Conservation (phyloP, 2,888 invertebrate genomes). For the Tiliacea aurago region DNA sequence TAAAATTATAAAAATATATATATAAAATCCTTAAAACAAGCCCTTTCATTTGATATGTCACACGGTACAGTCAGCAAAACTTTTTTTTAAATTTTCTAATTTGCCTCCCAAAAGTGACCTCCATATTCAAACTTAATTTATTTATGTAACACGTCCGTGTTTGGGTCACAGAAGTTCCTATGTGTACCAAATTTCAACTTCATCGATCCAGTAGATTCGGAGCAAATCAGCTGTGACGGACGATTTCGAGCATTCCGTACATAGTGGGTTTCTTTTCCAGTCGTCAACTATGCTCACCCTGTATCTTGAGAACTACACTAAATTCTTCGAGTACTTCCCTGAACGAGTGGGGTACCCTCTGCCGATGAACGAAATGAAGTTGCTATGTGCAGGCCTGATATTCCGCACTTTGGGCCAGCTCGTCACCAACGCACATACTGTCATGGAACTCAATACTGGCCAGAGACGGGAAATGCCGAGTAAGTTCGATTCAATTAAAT, state of each 20-base stretch:
- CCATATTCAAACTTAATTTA: too few relatives aligned
- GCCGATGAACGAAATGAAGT: conserved; percentile 77
- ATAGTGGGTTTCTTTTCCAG: conserved; percentile 78
- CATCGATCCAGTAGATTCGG: too few relatives aligned
- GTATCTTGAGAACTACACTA: conserved; percentile 92
- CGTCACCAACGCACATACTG: conserved; percentile 94
- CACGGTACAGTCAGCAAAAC: too few relatives aligned
- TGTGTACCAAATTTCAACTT: too few relatives aligned
- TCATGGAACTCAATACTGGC: conserved; percentile 74
- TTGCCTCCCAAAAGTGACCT: too few relatives aligned
- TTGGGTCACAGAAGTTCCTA: too few relatives aligned
- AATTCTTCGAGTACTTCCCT: conserved; percentile 91
- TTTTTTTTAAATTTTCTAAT: too few relatives aligned
- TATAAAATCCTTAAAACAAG: too few relatives aligned
- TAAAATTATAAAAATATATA: too few relatives aligned
- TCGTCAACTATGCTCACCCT: conserved; percentile 92
- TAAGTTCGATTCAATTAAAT: conserved; percentile 9
- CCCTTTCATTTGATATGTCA: too few relatives aligned
- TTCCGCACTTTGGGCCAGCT: conserved; percentile 95
- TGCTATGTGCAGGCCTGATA: conserved; percentile 92
- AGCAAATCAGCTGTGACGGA: too few relatives aligned
- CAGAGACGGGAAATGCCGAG: conserved; percentile 51
- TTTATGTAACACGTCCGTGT: too few relatives aligned
- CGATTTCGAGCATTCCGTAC: conserved; percentile 5
- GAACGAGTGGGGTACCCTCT: conserved; percentile 78